Base-by-base conservation (phyloP, 2,888 invertebrate genomes). In the Epirrhoe tristata region DNA sequence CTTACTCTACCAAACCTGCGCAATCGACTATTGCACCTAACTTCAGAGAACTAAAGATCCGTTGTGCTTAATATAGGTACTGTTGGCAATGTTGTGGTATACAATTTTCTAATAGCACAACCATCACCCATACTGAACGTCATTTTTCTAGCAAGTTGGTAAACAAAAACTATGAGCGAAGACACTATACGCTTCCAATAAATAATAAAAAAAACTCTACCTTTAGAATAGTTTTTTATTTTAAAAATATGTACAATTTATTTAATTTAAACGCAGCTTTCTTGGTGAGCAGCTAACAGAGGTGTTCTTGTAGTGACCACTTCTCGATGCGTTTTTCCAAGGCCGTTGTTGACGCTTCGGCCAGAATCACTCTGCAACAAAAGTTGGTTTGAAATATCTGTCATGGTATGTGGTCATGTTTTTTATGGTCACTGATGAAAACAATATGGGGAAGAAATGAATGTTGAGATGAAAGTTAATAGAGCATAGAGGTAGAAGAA, bases 261-360 rank as follows among this genome's bases (percentile, higher is more conserved):
- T 63, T 53, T 54, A 63, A 48, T 51, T 67, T 89, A 91, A 73
- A 96, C 96, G 84, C 96, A 95, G 82, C 96, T 96, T 82, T 96
- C 96, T 89, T 96, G 95, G 71, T 92, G 92, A 6, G 88, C 95
- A 54, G 95, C 95, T 82, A 96, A 93, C 17, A 96, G 88, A 0
- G 96, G 96, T 12, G 96, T 96, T 81, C 96, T 90, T 10, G 96
- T 96, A 0, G 96, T 96, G 50, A 96, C 96, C 8, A 96, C 95
- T 85, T 95, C 93, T 75, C 93, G 80, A 71, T 89, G 90, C 70
- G 94, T 79, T 84, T 87, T 81, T 77, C 91, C 73, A 59, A 87
- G 80, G 1, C 89, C 90, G 64, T 90, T 91, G 68, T 90, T 91
- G 51, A 82, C 80, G 63, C 80, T 84, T 5, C 86, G 84, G 3